A percentile compares a stretch with the other conserved stretches of the same genome.
These are phyloP conservation scores for Peucedramus taeniatus DNA, from an alignment of 2,113 vertebrate genomes.

Conservation along the genomic window DNA sequence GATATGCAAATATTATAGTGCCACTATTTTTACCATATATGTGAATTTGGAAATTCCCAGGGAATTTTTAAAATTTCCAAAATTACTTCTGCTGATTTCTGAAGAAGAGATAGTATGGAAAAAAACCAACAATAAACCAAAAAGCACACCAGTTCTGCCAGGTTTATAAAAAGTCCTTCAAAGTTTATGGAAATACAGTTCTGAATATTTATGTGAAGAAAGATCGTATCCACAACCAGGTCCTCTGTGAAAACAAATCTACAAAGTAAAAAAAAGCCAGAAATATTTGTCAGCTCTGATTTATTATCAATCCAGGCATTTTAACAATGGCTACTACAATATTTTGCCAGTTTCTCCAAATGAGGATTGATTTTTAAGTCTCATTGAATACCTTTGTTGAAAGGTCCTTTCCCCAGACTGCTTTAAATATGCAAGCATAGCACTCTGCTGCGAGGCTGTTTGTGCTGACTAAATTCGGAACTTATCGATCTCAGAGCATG, in stretches of 20 bases:
- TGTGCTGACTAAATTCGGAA: constrained; percentile 43
- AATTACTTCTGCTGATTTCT: neutral
- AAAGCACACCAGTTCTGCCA: neutral
- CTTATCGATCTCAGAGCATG: neutral
- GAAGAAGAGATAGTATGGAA: neutral
- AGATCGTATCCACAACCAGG: accelerated
- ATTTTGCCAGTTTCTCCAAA: neutral
- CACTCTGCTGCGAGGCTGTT: neutral
- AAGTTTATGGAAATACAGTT: neutral
- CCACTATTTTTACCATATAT: neutral
- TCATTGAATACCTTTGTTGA: constrained; percentile 15
- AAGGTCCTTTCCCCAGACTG: constrained; percentile 23
- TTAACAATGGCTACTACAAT: neutral
- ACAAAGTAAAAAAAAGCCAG: neutral
- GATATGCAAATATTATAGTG: neutral
- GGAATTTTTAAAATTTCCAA: neutral
- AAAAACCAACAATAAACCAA: too few species aligned
- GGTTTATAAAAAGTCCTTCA: neutral
- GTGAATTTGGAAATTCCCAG: neutral
- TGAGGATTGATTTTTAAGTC: constrained; percentile 32
- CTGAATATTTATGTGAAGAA: neutral
- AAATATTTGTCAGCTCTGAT: neutral
- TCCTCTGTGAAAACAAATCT: neutral
- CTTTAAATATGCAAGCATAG: constrained; percentile 34
- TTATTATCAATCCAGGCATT: neutral